Base-by-base conservation (phyloP, 1,140 invertebrate species). In the Bombus turneri region DNA sequence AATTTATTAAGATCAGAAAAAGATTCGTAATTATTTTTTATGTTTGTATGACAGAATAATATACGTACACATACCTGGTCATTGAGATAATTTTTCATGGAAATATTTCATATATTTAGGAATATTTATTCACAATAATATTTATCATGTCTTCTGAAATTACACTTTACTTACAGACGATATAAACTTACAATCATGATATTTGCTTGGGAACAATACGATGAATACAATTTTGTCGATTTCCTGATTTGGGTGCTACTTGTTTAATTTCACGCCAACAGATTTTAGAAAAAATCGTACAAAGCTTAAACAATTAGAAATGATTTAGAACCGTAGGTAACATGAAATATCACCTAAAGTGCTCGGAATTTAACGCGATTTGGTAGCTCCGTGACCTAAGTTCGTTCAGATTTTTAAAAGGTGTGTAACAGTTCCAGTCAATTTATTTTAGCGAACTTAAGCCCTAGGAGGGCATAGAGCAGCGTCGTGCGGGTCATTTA, bases 371-470 rank as follows among this genome's bases (percentile, higher is more conserved):
- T 81, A 78, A 47, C 39, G 28, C 72, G 41, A 66, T 53, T n/a
- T 25, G 31, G 22, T 34, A 18, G 3, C 31, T 13, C 10, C 57
- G 59, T 75, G 12, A 53, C 10, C 22, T 62, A 22, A 47, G 68
- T 82, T 81, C 59, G 31, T 80, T 75, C 39, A 47, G 76, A 81
- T 76, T 89, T 89, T 81, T 86, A 83, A 80, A 80, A 86, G 62
- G 62, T 69, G 64, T 66, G 66, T 68, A 79, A 86, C 88, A 89
- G 88, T 89, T 83, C 76, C 84, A 74, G 87, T 59, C 78, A 78
- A 88, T 89, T 89, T 88, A 89, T 86, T 84, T 89, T 78, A 47
- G 62, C 73, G 62, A 69, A 78, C 86, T 81, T 59, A 15, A 72
- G 41, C 53, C 41, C 57, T 43, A 53, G 69, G 37, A 59, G 68